Evolutionary conservation across 2,797 vertebrate genomes (phyloP).

Genomic region (Sebastes flavidus): DNA sequence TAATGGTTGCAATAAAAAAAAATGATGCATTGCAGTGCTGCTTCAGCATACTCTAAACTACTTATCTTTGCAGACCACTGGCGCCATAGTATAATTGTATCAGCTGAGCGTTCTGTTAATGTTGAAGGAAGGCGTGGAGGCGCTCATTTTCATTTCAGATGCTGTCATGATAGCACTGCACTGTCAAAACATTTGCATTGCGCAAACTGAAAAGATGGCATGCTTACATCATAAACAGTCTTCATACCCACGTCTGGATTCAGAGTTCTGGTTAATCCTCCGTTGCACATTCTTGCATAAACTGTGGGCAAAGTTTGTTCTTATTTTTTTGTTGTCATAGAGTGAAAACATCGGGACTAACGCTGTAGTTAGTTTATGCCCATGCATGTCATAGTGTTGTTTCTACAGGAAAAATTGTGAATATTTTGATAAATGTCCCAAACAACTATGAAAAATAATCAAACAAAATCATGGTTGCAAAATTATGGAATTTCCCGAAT

Average conservation of each 20-base stretch:
- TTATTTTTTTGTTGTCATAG: background rate
- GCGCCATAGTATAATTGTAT: slow-evolving; percentile 42
- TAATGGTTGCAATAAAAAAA: background rate
- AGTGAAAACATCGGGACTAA: background rate
- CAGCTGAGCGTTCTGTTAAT: slow-evolving; percentile 48
- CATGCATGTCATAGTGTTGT: background rate
- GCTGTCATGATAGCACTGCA: slow-evolving; percentile 59
- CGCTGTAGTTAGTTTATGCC: background rate
- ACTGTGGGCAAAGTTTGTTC: background rate
- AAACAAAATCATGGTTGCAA: slow-evolving; percentile 12
- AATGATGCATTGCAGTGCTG: background rate
- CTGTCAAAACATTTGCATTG: slow-evolving; percentile 65
- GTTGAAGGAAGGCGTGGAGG: slow-evolving; percentile 56
- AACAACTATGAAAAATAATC: background rate
- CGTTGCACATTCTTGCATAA: background rate
- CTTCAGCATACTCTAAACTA: background rate
- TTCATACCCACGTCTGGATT: background rate
- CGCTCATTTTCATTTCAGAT: slow-evolving; percentile 53
- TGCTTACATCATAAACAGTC: slow-evolving; percentile 35
- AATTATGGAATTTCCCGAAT: slow-evolving; percentile 30
- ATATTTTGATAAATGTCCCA: slow-evolving; percentile 7
- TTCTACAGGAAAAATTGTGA: background rate
- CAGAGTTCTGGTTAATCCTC: background rate
- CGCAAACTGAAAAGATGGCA: slow-evolving; percentile 35
- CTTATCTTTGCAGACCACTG: slow-evolving; percentile 28